Evolutionary conservation across 1,140 invertebrate genomes (phyloP), one percentile per base, ranked within the genome.

Genomic region (Zophobas atratus): DNA sequence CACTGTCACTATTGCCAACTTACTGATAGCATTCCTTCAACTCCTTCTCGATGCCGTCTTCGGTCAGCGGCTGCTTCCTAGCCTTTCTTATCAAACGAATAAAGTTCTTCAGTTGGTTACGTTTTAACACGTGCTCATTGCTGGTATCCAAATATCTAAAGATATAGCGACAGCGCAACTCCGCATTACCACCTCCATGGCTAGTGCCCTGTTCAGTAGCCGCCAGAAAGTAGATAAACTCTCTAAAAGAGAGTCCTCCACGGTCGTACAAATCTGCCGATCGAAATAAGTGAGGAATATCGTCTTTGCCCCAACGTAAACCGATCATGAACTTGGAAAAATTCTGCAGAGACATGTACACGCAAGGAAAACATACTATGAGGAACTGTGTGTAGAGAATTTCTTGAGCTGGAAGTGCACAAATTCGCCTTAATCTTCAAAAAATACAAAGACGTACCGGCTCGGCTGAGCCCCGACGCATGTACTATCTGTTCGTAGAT

Each of bases 161-260:
- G 41, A 89, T 88, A 76, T 87, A 89, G 77, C 84, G 81, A 77
- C 87, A 87, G 39, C 88, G 81, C 41, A 88, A 83, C 75, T 88
- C 87, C 0, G 86, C 87, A 0, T 85, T 79, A 4, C 81, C 35
- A 1, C 88, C 88, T 38, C 78, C 85, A 76, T 88, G 88, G 20
- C 83, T 82, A 3, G 87, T 88, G 39, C 56, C 78, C 0, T 87
- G 87, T 75, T 89, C 88, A 34, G 87, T 43, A 0, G 86, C 86
- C 0, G 87, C 87, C 41, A 85, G 74, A 82, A 88, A 86, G 67
- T 87, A 82, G 73, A 88, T 73, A 72, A 86, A 81, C 80, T 89
- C 88, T 46, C 83, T 51, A 80, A 87, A 89, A 2, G 88, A 87
- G 6, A 89, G 71, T 2, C 87, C 87, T 36, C 85, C 83, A 38